These are phyloP conservation scores for Zosterops borbonicus DNA, from an alignment of 2,113 vertebrate species.

Conservation along the genomic window DNA sequence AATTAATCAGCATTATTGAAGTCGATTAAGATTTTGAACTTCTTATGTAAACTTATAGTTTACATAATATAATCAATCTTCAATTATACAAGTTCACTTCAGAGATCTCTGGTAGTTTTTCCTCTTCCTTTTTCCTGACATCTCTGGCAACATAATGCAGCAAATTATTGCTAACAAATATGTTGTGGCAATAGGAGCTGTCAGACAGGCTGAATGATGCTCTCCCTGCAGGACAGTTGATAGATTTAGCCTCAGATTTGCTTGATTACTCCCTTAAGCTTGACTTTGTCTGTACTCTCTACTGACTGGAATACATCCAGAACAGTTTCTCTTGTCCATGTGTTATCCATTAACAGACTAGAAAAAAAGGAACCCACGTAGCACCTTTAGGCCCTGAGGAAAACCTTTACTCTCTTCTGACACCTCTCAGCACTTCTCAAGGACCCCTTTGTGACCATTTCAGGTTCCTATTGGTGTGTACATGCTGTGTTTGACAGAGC, in stretches of 20 bases:
- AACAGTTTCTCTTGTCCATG: not conserved
- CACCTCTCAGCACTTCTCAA: not conserved
- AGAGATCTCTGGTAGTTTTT: not conserved
- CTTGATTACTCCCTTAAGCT: not conserved
- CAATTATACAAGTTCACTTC: not conserved
- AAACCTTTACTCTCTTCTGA: not conserved
- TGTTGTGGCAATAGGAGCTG: not conserved
- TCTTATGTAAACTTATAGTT: not conserved
- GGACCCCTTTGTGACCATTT: not conserved
- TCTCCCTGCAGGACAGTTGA: not conserved
- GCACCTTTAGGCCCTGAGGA: not conserved
- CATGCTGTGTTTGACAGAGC: not conserved
- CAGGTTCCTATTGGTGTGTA: not conserved
- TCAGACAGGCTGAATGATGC: not conserved
- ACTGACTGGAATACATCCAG: not conserved
- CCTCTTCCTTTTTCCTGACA: not conserved
- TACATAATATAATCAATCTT: not conserved
- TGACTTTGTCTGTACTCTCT: not conserved
- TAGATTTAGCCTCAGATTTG: not conserved
- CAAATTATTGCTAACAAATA: not conserved
- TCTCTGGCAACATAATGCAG: not conserved
- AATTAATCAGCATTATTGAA: not conserved
- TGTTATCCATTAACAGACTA: not conserved
- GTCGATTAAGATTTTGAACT: not conserved
- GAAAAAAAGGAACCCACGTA: not conserved